A percentile compares a stretch with the other conserved stretches of the same genome.
Evolutionary conservation across 2,797 vertebrate genomes (phyloP).

Genomic region (Crocodylus rhombifer): DNA sequence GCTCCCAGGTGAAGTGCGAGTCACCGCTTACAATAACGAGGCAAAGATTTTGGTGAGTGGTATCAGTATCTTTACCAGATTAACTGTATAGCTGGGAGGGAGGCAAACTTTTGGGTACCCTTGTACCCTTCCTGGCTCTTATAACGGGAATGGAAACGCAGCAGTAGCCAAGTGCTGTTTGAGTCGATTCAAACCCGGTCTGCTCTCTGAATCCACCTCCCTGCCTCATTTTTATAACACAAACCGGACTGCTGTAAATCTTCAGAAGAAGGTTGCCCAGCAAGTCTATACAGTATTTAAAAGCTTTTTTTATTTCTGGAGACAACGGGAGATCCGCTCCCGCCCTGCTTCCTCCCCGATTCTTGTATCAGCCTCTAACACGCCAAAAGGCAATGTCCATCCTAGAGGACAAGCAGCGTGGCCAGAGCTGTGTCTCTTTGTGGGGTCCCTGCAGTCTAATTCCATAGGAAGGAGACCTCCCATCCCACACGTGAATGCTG

Average conservation of each 20-base stretch:
- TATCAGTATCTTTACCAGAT: too few species aligned
- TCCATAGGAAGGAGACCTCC: background rate
- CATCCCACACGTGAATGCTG: background rate
- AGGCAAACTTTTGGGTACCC: too few species aligned
- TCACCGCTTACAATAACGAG: background rate
- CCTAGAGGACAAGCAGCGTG: background rate
- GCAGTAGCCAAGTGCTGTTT: background rate
- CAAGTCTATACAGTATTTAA: background rate
- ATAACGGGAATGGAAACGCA: background rate
- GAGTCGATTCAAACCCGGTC: background rate
- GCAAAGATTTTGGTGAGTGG: too few species aligned
- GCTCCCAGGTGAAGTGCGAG: background rate
- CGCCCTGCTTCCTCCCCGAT: background rate
- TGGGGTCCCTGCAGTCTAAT: background rate
- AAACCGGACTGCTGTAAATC: background rate
- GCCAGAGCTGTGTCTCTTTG: background rate
- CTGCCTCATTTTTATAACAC: background rate
- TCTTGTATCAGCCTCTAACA: background rate
- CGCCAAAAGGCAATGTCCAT: background rate
- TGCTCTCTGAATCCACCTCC: background rate
- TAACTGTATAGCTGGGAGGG: too few species aligned
- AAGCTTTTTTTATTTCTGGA: background rate
- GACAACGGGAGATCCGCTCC: too few species aligned
- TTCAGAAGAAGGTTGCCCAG: rapidly evolving
- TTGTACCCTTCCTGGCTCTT: background rate